A percentile compares a stretch with the other conserved stretches of the same genome.
Conservation (phyloP, 2,113 vertebrate genomes). For the Eptesicus fuscus region DNA sequence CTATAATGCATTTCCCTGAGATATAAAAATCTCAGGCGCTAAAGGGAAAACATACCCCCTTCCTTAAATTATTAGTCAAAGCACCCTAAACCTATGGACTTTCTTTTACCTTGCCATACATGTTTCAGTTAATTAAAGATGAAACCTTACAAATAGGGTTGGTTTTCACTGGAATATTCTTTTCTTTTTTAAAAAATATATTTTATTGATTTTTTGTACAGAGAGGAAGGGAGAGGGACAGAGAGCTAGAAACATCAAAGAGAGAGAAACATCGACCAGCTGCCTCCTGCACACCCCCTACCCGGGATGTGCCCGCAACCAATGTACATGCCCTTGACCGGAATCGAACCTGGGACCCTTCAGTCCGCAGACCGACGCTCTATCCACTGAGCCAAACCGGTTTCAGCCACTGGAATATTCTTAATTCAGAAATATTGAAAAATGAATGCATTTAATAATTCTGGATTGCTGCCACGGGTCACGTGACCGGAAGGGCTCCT, state of each 20-base stretch:
- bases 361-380: too few species aligned
- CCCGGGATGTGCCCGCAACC: too few species aligned
- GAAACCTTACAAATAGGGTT: background rate
- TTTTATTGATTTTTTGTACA: too few species aligned
- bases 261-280: too few species aligned
- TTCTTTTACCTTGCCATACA: background rate
- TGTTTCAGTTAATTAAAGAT: background rate
- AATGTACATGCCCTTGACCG: too few species aligned
- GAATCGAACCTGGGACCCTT: too few species aligned
- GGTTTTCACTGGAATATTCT: background rate
- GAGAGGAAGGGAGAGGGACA: too few species aligned
- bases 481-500: slow-evolving; percentile 74
- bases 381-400: too few species aligned
- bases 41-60: background rate
- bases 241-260: too few species aligned
- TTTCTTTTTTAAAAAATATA: too few species aligned
- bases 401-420: background rate
- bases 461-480: slow-evolving; percentile 24
- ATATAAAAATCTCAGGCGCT: background rate
- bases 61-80: background rate
- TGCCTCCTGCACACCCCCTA: too few species aligned
- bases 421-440: background rate
- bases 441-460: background rate
- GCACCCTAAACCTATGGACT: background rate
- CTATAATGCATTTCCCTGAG: background rate